These are phyloP conservation scores for Lasioglossum zephyrum DNA, from an alignment of 2,888 invertebrate species.

Conservation along the genomic window DNA sequence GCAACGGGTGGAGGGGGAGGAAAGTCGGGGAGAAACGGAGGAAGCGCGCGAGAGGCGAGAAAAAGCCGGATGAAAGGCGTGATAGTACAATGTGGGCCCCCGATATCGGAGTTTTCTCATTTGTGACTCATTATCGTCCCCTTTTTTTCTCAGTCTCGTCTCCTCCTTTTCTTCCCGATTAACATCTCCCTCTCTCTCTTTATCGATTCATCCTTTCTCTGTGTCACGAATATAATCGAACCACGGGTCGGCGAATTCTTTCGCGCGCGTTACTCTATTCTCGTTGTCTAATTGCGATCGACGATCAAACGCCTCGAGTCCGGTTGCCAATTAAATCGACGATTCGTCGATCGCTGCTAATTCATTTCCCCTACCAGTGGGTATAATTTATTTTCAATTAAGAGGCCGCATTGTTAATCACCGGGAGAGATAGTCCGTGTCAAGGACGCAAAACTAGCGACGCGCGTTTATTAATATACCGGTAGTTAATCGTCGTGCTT, in stretches of 20 bases:
- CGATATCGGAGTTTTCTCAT: conserved; percentile 63
- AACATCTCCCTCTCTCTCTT: background rate
- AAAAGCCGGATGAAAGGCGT: conserved; percentile 22
- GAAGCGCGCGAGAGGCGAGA: conserved; percentile 1
- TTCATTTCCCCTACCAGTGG: background rate
- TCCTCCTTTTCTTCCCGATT: background rate
- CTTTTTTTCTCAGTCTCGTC: conserved; percentile 15
- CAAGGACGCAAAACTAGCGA: conserved; percentile 33
- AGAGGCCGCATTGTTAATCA: background rate
- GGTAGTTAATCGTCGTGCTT: background rate
- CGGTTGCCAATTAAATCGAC: background rate
- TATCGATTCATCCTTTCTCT: too few species aligned
- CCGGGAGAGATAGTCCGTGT: conserved; percentile 15
- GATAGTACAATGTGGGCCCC: conserved; percentile 41
- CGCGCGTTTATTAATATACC: conserved; percentile 29
- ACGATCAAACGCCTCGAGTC: background rate
- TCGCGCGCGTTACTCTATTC: background rate
- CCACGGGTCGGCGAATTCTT: background rate
- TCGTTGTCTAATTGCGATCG: background rate
- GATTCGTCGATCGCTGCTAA: conserved; percentile 21
- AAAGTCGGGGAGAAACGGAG: background rate
- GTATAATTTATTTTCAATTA: conserved; percentile 31
- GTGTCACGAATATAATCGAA: background rate
- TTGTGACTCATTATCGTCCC: conserved; percentile 67
- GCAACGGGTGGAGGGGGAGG: background rate